These are phyloP conservation scores for Microplitis manilae DNA, from an alignment of 2,888 invertebrate species.

Conservation along the genomic window DNA sequence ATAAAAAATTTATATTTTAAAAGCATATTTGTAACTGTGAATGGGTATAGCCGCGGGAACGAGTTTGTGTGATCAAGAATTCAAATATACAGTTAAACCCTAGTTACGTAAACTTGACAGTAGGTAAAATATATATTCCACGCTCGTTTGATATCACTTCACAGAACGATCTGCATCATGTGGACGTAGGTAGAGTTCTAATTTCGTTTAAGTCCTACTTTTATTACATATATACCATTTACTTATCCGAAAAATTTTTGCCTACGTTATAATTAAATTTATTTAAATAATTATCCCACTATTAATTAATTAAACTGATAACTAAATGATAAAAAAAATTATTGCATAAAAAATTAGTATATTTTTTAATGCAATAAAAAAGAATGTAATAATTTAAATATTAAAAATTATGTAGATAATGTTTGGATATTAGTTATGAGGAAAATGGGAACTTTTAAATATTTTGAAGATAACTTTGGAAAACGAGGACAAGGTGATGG, in stretches of 20 bases:
- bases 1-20: background rate
- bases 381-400: no score
- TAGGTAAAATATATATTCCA: slow-evolving; percentile 29
- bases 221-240: background rate
- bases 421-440: background rate
- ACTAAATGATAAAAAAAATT: no score
- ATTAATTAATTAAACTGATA: no score
- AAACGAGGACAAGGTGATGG: slow-evolving; percentile 53
- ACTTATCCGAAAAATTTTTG: slow-evolving; percentile 6
- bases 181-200: slow-evolving; percentile 23
- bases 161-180: background rate
- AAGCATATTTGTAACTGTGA: slow-evolving; percentile 13
- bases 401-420: background rate
- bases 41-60: background rate
- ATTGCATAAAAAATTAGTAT: no score
- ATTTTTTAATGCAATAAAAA: no score
- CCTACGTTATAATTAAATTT: background rate
- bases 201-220: slow-evolving; percentile 37
- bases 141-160: slow-evolving; percentile 13
- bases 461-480: slow-evolving; percentile 26
- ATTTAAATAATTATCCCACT: background rate
- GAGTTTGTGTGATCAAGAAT: slow-evolving; percentile 14
- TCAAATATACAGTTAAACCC: slow-evolving; percentile 3
- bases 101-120: slow-evolving; percentile 31
- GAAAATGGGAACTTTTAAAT: slow-evolving; percentile 40